Evolutionary conservation across 2,113 vertebrate species (phyloP).

Genomic region (Peucedramus taeniatus): DNA sequence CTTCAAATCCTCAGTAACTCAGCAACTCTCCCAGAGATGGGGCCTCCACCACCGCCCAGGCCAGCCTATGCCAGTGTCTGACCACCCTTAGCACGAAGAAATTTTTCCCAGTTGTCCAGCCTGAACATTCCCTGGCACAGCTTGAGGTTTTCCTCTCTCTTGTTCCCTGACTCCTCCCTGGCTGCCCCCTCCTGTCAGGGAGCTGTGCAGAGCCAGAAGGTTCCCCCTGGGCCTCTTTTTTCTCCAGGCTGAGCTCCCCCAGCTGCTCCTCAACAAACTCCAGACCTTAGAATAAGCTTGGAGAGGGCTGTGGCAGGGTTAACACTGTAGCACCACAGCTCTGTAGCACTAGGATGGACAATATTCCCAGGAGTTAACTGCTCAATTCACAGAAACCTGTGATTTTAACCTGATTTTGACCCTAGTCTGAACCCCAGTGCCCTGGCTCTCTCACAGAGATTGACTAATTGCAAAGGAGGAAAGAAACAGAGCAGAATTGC

Average conservation of each 20-base stretch:
- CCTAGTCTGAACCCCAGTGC: background rate
- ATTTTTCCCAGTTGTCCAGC: background rate
- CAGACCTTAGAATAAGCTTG: background rate
- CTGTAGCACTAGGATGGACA: background rate
- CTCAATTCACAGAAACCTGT: background rate
- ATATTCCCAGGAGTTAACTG: background rate
- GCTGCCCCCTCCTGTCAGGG: background rate
- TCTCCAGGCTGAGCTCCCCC: background rate
- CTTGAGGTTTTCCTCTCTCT: background rate
- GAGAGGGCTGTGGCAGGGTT: background rate
- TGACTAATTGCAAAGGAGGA: background rate
- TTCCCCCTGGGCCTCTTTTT: background rate
- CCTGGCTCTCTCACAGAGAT: background rate
- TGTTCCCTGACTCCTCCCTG: fast-evolving
- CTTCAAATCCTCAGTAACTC: background rate
- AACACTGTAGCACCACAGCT: background rate
- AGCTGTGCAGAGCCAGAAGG: background rate
- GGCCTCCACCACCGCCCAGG: background rate
- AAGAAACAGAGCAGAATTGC: background rate
- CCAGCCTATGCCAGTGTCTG: background rate
- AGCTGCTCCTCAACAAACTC: background rate
- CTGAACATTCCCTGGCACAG: background rate
- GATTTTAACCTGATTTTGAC: background rate
- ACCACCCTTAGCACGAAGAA: background rate
- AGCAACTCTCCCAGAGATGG: background rate